Conservation (phyloP, 2,113 vertebrate genomes). For the Danionella cerebrum region DNA sequence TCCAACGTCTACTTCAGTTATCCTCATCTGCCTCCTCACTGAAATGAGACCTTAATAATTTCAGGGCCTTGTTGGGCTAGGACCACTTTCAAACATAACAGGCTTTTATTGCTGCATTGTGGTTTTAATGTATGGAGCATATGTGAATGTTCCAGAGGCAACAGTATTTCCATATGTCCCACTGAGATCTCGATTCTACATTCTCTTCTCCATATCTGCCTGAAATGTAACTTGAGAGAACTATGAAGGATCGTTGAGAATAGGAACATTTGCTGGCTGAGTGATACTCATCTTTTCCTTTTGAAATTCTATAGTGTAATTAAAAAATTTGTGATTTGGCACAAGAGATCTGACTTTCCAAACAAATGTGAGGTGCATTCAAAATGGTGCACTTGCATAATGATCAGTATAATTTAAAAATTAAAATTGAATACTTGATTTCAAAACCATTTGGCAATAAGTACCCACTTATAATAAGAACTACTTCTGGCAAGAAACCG, state of each 20-base stretch:
- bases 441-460: no score
- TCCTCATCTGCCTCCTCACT: constrained; percentile 27
- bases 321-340: no score
- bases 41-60: constrained; percentile 12
- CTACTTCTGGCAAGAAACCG: no score
- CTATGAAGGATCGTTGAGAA: no score
- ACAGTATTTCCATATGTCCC: background rate
- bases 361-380: no score
- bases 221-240: background rate
- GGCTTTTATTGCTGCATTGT: background rate
- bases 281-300: no score
- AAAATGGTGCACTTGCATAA: no score
- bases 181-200: background rate
- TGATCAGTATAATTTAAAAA: background rate
- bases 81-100: constrained; percentile 1
- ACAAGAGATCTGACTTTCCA: no score
- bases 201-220: background rate
- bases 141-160: background rate
- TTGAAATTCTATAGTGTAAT: no score
- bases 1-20: constrained; percentile 6
- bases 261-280: no score
- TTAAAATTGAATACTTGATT: background rate
- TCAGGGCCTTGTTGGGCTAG: background rate
- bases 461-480: no score
- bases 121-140: background rate